phyloP scores from a whole-genome alignment of 2,113 vertebrate species.

The Oreochromis niloticus region DNA sequence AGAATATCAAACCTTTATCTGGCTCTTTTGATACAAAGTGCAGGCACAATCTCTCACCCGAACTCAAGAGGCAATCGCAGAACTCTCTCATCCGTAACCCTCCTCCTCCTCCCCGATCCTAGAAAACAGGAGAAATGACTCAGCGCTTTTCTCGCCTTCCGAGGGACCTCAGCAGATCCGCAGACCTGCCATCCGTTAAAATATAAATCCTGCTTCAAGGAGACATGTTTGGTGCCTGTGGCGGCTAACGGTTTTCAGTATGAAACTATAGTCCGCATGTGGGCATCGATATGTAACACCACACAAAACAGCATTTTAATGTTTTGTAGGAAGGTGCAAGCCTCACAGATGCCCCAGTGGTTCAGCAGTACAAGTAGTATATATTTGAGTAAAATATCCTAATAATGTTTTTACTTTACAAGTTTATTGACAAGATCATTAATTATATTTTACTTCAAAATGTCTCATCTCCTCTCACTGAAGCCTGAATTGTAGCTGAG shows the following conservation, averaged over 20 bases:
- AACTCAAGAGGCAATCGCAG: conserved; percentile 85
- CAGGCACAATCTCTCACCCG: conserved; percentile 73
- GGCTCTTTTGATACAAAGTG: background rate
- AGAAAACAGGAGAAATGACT: conserved; percentile 22
- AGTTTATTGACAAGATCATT: background rate
- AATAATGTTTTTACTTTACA: background rate
- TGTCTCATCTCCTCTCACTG: background rate
- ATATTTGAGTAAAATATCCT: background rate
- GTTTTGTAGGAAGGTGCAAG: background rate
- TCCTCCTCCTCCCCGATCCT: conserved; percentile 81
- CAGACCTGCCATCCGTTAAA: background rate
- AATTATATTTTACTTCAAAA: background rate
- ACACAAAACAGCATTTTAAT: background rate
- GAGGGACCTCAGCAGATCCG: background rate
- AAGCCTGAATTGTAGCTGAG: background rate
- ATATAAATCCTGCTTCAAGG: background rate
- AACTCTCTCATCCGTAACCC: conserved; percentile 83
- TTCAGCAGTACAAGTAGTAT: background rate
- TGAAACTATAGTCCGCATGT: background rate
- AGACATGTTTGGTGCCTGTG: background rate
- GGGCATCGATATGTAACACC: background rate
- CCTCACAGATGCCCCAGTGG: background rate
- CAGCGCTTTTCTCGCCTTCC: background rate
- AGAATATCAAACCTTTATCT: background rate
- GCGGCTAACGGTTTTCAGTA: background rate